phyloP scores from a whole-genome alignment of 2,113 vertebrate species.

The Andinoacara biseriatus region DNA sequence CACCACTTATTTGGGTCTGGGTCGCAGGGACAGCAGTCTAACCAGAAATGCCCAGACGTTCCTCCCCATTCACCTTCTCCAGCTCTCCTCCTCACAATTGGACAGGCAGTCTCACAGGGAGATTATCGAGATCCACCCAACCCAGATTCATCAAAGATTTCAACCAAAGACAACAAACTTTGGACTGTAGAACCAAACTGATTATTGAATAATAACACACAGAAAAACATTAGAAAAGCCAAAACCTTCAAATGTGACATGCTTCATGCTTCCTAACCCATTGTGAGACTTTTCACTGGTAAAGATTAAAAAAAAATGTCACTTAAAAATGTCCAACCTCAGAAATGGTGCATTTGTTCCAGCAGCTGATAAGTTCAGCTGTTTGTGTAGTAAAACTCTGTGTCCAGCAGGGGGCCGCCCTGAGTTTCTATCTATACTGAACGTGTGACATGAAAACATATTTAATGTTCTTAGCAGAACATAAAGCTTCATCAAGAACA shows the following conservation, averaged over 20 bases:
- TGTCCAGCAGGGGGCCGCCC: neutral
- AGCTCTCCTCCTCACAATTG: neutral
- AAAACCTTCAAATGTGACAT: neutral
- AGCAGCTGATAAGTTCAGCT: neutral
- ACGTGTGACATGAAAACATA: neutral
- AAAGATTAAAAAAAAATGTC: neutral
- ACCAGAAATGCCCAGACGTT: neutral
- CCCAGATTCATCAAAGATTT: neutral
- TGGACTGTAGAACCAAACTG: neutral
- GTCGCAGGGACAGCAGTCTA: neutral
- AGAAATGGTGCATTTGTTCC: too few relatives aligned
- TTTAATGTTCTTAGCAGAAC: neutral
- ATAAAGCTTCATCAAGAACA: neutral
- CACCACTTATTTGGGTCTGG: neutral
- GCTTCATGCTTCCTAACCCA: neutral
- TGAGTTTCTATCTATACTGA: neutral
- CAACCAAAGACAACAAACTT: neutral
- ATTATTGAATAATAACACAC: neutral
- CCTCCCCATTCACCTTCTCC: neutral
- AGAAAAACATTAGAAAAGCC: neutral
- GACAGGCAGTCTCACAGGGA: too few relatives aligned
- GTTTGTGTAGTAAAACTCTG: neutral
- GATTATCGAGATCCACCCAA: too few relatives aligned
- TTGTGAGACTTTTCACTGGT: neutral
- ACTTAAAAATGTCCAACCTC: too few relatives aligned